Evolutionary conservation across 2,888 invertebrate genomes (phyloP).

Genomic region (Acheta domesticus): DNA sequence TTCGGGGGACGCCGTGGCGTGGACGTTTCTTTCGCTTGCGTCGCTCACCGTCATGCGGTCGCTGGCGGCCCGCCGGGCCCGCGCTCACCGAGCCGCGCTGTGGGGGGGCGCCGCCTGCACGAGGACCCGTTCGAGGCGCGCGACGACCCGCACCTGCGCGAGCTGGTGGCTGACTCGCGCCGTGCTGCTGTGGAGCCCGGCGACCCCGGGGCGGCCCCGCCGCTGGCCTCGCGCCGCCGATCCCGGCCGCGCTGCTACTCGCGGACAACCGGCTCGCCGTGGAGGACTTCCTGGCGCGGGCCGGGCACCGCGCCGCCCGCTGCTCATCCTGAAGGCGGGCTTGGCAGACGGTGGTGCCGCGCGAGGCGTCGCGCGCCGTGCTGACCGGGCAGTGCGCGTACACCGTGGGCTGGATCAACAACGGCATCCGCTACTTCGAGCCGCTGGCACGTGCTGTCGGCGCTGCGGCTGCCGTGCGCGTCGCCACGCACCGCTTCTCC

Average conservation of each 20-base stretch:
- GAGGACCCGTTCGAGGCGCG: slow-evolving; percentile 65
- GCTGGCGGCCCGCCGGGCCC: slow-evolving; percentile 64
- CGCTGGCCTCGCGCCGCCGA: slow-evolving; percentile 62
- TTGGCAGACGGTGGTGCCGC: slow-evolving; percentile 72
- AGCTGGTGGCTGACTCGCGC: slow-evolving; percentile 71
- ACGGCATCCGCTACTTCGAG: slow-evolving; percentile 70
- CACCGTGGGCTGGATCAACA: slow-evolving; percentile 72
- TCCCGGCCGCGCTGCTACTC: slow-evolving; percentile 65
- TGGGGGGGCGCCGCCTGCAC: slow-evolving; percentile 58
- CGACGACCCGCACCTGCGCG: slow-evolving; percentile 65
- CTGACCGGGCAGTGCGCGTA: slow-evolving; percentile 72
- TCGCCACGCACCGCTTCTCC: slow-evolving; percentile 62
- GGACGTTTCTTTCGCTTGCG: slow-evolving; percentile 67
- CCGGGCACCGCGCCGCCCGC: slow-evolving; percentile 50
- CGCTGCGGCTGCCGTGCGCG: slow-evolving; percentile 63
- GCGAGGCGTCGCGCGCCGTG: slow-evolving; percentile 70
- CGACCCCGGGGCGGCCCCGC: slow-evolving; percentile 48
- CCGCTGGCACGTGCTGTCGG: slow-evolving; percentile 71
- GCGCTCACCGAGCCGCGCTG: slow-evolving; percentile 61
- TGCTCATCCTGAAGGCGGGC: slow-evolving; percentile 70
- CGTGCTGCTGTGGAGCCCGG: slow-evolving; percentile 65
- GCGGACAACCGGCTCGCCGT: slow-evolving; percentile 71
- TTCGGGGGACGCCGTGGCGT: slow-evolving; percentile 59
- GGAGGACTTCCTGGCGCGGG: slow-evolving; percentile 63
- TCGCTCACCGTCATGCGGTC: slow-evolving; percentile 66